Percentiles rank a stretch among this genome's conserved stretches.
phyloP scores from a whole-genome alignment of 2,888 invertebrate genomes.

The Phortica magna region DNA sequence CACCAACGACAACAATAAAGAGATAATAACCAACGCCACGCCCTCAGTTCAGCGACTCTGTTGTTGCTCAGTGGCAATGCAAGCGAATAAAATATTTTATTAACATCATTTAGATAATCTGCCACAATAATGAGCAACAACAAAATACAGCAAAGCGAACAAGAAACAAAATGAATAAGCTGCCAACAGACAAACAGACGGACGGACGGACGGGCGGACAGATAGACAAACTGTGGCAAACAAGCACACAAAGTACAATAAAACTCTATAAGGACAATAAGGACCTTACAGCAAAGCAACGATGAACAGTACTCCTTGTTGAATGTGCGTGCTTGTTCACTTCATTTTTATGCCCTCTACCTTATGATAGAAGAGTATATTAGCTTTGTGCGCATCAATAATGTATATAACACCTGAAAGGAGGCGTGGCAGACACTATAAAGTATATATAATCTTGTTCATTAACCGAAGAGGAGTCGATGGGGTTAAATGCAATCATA shows the following conservation, averaged over 20 bases:
- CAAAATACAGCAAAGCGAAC: not conserved
- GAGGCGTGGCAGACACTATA: too few species aligned
- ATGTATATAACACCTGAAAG: too few species aligned
- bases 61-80: not conserved
- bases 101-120: conserved; percentile 54
- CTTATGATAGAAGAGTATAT: too few species aligned
- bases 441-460: too few species aligned
- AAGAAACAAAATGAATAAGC: not conserved
- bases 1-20: not conserved
- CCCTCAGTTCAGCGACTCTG: not conserved
- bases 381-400: too few species aligned
- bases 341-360: too few species aligned
- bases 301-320: too few species aligned
- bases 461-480: too few species aligned
- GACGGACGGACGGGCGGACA: not conserved
- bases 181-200: not conserved
- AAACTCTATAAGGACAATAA: too few species aligned
- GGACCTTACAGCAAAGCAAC: too few species aligned
- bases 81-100: conserved; percentile 46
- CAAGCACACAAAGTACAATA: not conserved
- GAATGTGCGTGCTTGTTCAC: too few species aligned
- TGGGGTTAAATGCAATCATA: too few species aligned
- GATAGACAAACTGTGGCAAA: not conserved
- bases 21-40: not conserved
- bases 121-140: conserved; percentile 24